phyloP scores from a whole-genome alignment of 2,888 invertebrate genomes.

The Diogma glabrata region DNA sequence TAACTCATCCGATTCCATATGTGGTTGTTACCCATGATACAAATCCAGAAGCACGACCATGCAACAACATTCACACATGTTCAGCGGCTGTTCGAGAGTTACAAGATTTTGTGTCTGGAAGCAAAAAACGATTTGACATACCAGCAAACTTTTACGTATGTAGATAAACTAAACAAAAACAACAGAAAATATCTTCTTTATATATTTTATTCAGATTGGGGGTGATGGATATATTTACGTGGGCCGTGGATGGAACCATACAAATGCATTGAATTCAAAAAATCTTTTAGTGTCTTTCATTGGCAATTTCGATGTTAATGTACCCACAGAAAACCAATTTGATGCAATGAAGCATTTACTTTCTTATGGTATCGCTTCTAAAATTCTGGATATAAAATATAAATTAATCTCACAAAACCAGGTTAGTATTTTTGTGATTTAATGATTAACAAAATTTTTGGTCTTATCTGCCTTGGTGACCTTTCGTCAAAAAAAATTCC shows the following conservation, averaged over 20 bases:
- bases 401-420: constrained; percentile 5
- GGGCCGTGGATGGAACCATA: background rate
- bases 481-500: no score
- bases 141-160: background rate
- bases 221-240: constrained; percentile 4
- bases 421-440: background rate
- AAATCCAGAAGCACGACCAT: background rate
- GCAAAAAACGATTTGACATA: no score
- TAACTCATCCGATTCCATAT: background rate
- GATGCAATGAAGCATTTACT: background rate
- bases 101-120: no score
- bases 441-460: no score
- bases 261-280: background rate
- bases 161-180: background rate
- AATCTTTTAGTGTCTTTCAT: background rate
- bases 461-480: no score
- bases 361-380: background rate
- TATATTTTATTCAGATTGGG: background rate
- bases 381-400: background rate
- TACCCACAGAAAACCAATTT: background rate
- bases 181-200: background rate
- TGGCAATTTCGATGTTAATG: constrained; percentile 1
- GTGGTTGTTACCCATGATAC: background rate
- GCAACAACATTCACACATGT: background rate
- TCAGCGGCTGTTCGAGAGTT: background rate